Percentiles rank a stretch among this genome's conserved stretches.
phyloP scores from a whole-genome alignment of 2,888 invertebrate genomes.

The Homarus gammarus region DNA sequence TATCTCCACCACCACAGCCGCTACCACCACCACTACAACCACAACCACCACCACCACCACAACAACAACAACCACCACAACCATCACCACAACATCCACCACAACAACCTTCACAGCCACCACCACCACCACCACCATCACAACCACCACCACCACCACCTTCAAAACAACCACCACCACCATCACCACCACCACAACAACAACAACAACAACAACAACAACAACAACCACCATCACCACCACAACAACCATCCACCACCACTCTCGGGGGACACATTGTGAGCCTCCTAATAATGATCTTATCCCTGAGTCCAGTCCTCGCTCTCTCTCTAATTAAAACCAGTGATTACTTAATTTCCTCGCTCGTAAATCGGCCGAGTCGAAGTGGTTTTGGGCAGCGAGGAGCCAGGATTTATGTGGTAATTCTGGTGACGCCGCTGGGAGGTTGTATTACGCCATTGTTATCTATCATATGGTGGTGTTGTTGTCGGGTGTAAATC shows the following conservation, averaged over 20 bases:
- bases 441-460: too few species aligned
- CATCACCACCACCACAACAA: slow-evolving; percentile 4
- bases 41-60: too few species aligned
- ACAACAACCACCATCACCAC: background rate
- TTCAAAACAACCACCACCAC: background rate
- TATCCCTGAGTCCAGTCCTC: slow-evolving; percentile 9
- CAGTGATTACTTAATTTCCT: slow-evolving; percentile 31
- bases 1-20: too few species aligned
- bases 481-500: too few species aligned
- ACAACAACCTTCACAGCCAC: too few species aligned
- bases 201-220: too few species aligned
- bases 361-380: slow-evolving; percentile 16
- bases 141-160: background rate
- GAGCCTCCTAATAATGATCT: slow-evolving; percentile 3
- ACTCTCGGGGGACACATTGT: background rate
- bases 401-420: slow-evolving; percentile 5
- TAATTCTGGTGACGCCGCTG: background rate
- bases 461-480: too few species aligned
- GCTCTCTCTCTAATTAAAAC: slow-evolving; percentile 39
- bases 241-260: background rate
- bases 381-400: background rate
- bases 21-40: too few species aligned
- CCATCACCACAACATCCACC: too few species aligned
- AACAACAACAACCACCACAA: too few species aligned
- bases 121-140: background rate